Conservation (phyloP, 1,140 invertebrate genomes). For the Leptopilina boulardi region DNA sequence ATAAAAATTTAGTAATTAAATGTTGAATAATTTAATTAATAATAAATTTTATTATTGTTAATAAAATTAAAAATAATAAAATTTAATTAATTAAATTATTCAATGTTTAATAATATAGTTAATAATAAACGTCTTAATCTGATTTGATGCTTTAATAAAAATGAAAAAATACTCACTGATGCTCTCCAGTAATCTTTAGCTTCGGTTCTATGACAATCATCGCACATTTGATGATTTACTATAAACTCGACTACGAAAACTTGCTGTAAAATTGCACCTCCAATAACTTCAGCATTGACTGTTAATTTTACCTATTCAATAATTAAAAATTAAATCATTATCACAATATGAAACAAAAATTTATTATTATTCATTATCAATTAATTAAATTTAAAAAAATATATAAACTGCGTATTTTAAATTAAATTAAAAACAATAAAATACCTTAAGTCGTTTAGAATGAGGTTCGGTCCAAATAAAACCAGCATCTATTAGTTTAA, state of each 20-base stretch:
- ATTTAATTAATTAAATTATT: too few relatives aligned
- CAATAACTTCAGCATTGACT: slow-evolving; percentile 95
- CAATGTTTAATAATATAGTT: too few relatives aligned
- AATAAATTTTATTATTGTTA: too few relatives aligned
- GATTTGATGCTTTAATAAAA: neutral
- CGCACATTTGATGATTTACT: slow-evolving; percentile 96
- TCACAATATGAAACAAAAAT: slow-evolving; percentile 29
- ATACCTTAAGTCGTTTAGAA: slow-evolving; percentile 96
- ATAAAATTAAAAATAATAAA: too few relatives aligned
- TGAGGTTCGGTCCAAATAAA: slow-evolving; percentile 99
- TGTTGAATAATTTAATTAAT: too few relatives aligned
- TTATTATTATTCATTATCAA: neutral
- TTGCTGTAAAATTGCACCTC: slow-evolving; percentile 90
- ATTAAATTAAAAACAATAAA: slow-evolving; percentile 36
- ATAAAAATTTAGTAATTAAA: too few relatives aligned
- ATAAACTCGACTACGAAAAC: slow-evolving; percentile 96
- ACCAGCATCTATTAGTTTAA: slow-evolving; percentile 94
- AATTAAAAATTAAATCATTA: slow-evolving; percentile 38
- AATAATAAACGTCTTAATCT: too few relatives aligned
- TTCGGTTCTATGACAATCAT: slow-evolving; percentile 96
- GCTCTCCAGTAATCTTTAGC: slow-evolving; percentile 99
- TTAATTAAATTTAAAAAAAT: slow-evolving; percentile 33
- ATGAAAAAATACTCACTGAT: slow-evolving; percentile 77
- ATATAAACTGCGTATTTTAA: neutral
- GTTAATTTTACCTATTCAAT: slow-evolving; percentile 90